A percentile compares a stretch with the other conserved stretches of the same genome.
Conservation (phyloP, 2,113 vertebrate genomes). For the Hemibagrus wyckioides region DNA sequence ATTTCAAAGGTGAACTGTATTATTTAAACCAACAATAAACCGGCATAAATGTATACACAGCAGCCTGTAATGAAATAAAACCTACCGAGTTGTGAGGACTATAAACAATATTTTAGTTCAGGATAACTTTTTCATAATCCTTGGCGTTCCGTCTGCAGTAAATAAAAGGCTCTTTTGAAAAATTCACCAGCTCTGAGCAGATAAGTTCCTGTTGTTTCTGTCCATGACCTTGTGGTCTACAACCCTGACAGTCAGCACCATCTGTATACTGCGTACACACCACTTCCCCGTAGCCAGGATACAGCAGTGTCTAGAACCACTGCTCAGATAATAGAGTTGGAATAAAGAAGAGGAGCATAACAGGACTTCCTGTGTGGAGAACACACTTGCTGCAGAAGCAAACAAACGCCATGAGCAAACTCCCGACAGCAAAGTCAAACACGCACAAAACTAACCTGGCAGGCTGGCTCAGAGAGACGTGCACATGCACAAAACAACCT, state of each 20-base stretch:
- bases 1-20: too few species aligned
- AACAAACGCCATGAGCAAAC: constrained; percentile 50
- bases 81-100: not conserved
- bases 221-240: constrained; percentile 12
- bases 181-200: constrained; percentile 4
- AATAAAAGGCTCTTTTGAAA: not conserved
- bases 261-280: constrained; percentile 7
- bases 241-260: constrained; percentile 16
- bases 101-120: not conserved
- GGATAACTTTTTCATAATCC: not conserved
- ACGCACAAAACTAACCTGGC: constrained; percentile 27
- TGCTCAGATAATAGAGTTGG: constrained; percentile 5
- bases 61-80: not conserved
- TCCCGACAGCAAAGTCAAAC: constrained; percentile 48
- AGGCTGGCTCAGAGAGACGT: constrained; percentile 34
- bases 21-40: not conserved
- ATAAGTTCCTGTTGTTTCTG: not conserved
- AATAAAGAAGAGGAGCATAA: constrained; percentile 37
- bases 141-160: not conserved
- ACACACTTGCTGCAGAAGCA: constrained; percentile 22
- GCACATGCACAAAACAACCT: constrained; percentile 20
- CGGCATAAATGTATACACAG: not conserved
- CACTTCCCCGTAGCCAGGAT: constrained; percentile 33
- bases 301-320: constrained; percentile 23
- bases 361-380: constrained; percentile 45